Conservation (phyloP, 2,888 invertebrate species). For the Cryptocephalus primarius region DNA sequence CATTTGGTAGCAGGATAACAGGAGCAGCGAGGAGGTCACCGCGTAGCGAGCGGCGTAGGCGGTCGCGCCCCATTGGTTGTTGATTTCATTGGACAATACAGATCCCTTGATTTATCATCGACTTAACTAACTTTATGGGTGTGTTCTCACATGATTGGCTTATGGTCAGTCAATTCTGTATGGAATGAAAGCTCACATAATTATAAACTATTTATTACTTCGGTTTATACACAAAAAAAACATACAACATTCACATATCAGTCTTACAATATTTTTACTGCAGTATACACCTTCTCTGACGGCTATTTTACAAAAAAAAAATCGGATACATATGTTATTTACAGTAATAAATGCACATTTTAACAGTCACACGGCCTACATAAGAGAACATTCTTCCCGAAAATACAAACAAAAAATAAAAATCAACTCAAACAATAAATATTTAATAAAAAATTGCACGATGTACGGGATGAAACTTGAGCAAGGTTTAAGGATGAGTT, state of each 20-base stretch:
- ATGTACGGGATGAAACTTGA: constrained; percentile 16
- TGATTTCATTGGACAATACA: too few relatives aligned
- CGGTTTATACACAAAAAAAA: constrained; percentile 31
- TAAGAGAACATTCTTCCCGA: constrained; percentile 11
- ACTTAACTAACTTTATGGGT: too few relatives aligned
- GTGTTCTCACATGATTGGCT: too few relatives aligned
- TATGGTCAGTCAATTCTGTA: too few relatives aligned
- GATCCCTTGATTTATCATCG: too few relatives aligned
- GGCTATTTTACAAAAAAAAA: neutral
- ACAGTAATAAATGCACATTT: constrained; percentile 36
- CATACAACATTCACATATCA: constrained; percentile 38
- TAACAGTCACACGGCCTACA: constrained; percentile 38
- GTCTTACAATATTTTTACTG: constrained; percentile 33
- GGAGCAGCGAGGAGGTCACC: too few relatives aligned
- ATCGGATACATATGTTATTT: constrained; percentile 13
- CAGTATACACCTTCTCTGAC: constrained; percentile 14
- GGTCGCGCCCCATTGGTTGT: too few relatives aligned
- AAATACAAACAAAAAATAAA: constrained; percentile 11
- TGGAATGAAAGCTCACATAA: too few relatives aligned
- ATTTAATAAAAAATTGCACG: constrained; percentile 16
- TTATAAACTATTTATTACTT: constrained; percentile 19
- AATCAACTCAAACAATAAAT: constrained; percentile 11
- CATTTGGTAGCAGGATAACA: too few relatives aligned
- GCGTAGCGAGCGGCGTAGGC: too few relatives aligned
- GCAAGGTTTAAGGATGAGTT: constrained; percentile 12